These are phyloP conservation scores for Cydia splendana DNA, from an alignment of 1,140 invertebrate genomes.

Conservation along the genomic window DNA sequence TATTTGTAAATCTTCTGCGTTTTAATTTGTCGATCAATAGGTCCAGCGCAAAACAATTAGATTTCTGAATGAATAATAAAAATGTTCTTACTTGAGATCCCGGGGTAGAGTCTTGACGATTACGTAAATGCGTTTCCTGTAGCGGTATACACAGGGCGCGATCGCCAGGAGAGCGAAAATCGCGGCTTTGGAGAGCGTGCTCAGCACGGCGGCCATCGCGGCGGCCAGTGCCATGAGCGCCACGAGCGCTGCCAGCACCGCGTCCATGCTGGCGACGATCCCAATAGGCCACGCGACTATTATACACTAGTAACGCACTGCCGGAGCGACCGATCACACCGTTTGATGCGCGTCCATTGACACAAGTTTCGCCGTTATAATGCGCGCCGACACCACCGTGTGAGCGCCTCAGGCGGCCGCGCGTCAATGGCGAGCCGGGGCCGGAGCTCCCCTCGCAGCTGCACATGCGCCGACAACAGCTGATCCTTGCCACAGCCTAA, in stretches of 20 bases:
- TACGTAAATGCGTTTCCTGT: slow-evolving; percentile 81
- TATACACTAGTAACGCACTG: slow-evolving; percentile 51
- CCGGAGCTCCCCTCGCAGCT: slow-evolving; percentile 46
- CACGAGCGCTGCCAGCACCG: slow-evolving; percentile 79
- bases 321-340: slow-evolving; percentile 43
- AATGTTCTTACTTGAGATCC: slow-evolving; percentile 80
- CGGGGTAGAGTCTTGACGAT: slow-evolving; percentile 81
- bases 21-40: background rate
- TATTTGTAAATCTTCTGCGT: background rate
- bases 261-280: slow-evolving; percentile 75
- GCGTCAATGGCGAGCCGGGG: slow-evolving; percentile 57
- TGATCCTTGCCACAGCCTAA: slow-evolving; percentile 63
- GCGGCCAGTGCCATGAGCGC: slow-evolving; percentile 80
- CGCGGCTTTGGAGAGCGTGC: slow-evolving; percentile 79
- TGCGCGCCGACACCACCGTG: slow-evolving; percentile 53
- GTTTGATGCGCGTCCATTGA: slow-evolving; percentile 53
- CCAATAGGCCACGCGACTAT: slow-evolving; percentile 62
- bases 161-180: slow-evolving; percentile 80
- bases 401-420: slow-evolving; percentile 48
- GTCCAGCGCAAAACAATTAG: background rate
- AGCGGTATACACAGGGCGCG: slow-evolving; percentile 79
- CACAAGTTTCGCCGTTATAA: slow-evolving; percentile 50
- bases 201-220: slow-evolving; percentile 79
- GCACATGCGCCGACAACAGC: slow-evolving; percentile 75
- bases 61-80: slow-evolving; percentile 26